These are phyloP conservation scores for Neoaliturus tenellus DNA, from an alignment of 2,888 invertebrate genomes.

Conservation along the genomic window DNA sequence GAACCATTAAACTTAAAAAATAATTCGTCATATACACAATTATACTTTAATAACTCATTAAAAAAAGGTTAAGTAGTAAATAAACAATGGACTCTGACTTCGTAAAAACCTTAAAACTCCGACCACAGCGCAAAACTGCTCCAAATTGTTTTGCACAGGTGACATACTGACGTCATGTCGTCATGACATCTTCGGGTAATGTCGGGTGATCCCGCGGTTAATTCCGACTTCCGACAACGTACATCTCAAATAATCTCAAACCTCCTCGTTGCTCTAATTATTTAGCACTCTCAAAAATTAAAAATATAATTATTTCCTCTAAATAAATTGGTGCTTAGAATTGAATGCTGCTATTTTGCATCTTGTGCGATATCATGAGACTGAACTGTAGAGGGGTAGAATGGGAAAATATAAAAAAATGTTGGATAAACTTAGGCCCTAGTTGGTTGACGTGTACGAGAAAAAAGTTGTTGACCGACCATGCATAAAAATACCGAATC, in stretches of 20 bases:
- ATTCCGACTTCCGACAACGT: slow-evolving; percentile 59
- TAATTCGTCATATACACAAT: background rate
- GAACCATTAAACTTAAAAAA: slow-evolving; percentile 12
- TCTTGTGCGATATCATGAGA: no score
- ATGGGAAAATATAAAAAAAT: no score
- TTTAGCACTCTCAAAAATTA: no score
- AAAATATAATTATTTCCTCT: no score
- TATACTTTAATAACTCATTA: background rate
- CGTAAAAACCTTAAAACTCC: slow-evolving; percentile 49
- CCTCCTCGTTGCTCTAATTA: no score
- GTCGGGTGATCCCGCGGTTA: slow-evolving; percentile 64
- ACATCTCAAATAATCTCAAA: slow-evolving; percentile 42
- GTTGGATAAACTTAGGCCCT: no score
- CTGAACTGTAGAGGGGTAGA: no score
- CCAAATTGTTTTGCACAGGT: slow-evolving; percentile 67
- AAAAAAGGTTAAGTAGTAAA: slow-evolving; percentile 47
- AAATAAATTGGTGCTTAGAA: no score
- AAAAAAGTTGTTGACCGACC: no score
- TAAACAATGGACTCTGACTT: slow-evolving; percentile 49
- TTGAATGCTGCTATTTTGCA: no score
- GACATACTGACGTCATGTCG: slow-evolving; percentile 66
- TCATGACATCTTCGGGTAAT: slow-evolving; percentile 65
- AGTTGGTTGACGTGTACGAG: no score
- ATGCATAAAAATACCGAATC: no score
- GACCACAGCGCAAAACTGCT: slow-evolving; percentile 60